These are phyloP conservation scores for Bugulina stolonifera DNA, from an alignment of 2,888 invertebrate species.

Conservation along the genomic window DNA sequence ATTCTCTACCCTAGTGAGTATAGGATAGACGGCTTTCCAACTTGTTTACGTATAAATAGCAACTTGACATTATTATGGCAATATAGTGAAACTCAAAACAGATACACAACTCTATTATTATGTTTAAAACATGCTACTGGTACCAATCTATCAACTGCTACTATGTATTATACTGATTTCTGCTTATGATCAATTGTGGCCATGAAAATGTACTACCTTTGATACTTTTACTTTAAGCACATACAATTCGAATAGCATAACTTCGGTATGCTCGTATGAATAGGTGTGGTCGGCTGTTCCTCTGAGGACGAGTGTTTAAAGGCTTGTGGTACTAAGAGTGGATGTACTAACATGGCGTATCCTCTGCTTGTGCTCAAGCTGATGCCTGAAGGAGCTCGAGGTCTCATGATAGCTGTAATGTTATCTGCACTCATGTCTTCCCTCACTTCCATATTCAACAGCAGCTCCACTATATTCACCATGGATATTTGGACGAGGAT, in stretches of 20 bases:
- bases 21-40: too few species aligned
- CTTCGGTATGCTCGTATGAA: too few species aligned
- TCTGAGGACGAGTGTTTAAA: conserved; percentile 50
- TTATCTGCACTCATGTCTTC: conserved; percentile 57
- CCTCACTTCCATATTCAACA: conserved; percentile 57
- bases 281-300: conserved; percentile 55
- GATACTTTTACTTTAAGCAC: too few species aligned
- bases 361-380: conserved; percentile 54
- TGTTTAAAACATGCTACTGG: conserved; percentile 9
- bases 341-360: conserved; percentile 57
- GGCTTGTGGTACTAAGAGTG: conserved; percentile 51
- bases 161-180: too few species aligned
- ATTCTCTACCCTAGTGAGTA: conserved; percentile 53
- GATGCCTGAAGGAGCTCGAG: conserved; percentile 54
- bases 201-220: too few species aligned
- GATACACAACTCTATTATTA: background rate
- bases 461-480: conserved; percentile 56
- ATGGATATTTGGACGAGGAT: conserved; percentile 56
- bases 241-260: too few species aligned
- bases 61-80: too few species aligned
- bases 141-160: too few species aligned
- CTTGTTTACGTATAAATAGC: too few species aligned
- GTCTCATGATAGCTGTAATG: conserved; percentile 58
- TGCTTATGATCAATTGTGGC: too few species aligned
- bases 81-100: too few species aligned